phyloP scores from a whole-genome alignment of 1,140 invertebrate genomes.

The Pseudobourletiella spinata region DNA sequence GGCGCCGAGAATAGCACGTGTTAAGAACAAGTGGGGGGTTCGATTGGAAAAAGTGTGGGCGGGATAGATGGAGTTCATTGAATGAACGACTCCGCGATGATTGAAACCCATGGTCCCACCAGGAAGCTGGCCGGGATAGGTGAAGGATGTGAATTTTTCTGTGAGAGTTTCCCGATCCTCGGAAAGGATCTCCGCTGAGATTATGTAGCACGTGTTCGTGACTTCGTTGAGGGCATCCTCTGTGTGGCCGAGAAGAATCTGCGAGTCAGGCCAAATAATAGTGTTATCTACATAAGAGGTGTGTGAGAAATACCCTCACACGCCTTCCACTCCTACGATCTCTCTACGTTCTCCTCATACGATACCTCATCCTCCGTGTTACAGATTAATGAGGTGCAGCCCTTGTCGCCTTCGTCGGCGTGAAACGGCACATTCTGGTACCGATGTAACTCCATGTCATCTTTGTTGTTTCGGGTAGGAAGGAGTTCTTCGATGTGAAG shows the following conservation, averaged over 20 bases:
- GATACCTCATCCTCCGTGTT: neutral
- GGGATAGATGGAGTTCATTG: neutral
- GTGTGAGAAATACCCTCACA: neutral
- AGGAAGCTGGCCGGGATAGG: neutral
- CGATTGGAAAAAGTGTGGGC: neutral
- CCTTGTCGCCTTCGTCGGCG: neutral
- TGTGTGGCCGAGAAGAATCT: constrained; percentile 57
- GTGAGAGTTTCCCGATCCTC: constrained; percentile 64
- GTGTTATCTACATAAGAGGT: neutral
- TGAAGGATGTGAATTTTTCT: neutral
- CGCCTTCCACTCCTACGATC: neutral
- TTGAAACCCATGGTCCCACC: neutral
- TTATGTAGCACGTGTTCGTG: constrained; percentile 71
- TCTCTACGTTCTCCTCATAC: neutral
- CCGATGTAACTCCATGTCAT: neutral
- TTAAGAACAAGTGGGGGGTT: constrained; percentile 46
- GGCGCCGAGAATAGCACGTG: constrained; percentile 59
- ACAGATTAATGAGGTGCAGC: neutral
- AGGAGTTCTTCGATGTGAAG: neutral
- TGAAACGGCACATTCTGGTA: neutral
- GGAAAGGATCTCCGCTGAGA: constrained; percentile 61
- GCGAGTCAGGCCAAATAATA: neutral
- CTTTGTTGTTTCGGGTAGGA: neutral
- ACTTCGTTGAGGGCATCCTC: constrained; percentile 68
- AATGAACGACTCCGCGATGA: neutral